A percentile compares a stretch with the other conserved stretches of the same genome.
phyloP scores from a whole-genome alignment of 2,797 vertebrate species.

The Eleutherodactylus coqui region DNA sequence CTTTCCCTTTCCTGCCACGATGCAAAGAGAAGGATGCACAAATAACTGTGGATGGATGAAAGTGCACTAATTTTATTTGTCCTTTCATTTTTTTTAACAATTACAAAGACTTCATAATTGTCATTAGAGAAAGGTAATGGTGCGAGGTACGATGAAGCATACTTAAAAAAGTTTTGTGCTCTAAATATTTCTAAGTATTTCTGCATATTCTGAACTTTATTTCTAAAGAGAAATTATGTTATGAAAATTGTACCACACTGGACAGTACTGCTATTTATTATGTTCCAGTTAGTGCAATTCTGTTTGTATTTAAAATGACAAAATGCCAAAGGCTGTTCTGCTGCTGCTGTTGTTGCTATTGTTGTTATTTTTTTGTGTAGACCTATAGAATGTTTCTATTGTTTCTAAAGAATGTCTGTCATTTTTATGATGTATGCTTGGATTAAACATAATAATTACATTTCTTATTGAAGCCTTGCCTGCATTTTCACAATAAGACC shows the following conservation, averaged over 20 bases:
- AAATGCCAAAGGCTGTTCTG: neutral
- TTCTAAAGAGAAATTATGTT: slow-evolving; percentile 16
- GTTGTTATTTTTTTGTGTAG: neutral
- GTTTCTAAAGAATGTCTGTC: slow-evolving; percentile 41
- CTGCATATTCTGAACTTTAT: neutral
- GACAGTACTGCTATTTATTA: slow-evolving; percentile 10
- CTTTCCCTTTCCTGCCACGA: neutral
- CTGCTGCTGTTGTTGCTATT: neutral
- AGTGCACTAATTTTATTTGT: neutral
- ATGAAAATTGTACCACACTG: slow-evolving; percentile 28
- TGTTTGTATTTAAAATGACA: slow-evolving; percentile 32
- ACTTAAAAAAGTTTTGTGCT: neutral
- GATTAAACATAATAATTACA: slow-evolving; percentile 38
- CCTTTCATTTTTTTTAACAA: neutral
- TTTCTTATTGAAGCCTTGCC: neutral
- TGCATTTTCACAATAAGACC: slow-evolving; percentile 12
- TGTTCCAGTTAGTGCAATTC: neutral
- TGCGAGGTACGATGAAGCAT: neutral
- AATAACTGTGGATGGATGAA: neutral
- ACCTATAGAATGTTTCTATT: slow-evolving; percentile 31
- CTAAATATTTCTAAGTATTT: neutral
- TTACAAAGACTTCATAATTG: neutral
- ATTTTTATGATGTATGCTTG: slow-evolving; percentile 37
- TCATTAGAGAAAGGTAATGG: neutral
- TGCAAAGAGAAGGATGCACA: neutral